Evolutionary conservation across 2,797 vertebrate species (phyloP), one percentile per base, ranked within the genome.

Genomic region (Pipistrellus pygmaeus): DNA sequence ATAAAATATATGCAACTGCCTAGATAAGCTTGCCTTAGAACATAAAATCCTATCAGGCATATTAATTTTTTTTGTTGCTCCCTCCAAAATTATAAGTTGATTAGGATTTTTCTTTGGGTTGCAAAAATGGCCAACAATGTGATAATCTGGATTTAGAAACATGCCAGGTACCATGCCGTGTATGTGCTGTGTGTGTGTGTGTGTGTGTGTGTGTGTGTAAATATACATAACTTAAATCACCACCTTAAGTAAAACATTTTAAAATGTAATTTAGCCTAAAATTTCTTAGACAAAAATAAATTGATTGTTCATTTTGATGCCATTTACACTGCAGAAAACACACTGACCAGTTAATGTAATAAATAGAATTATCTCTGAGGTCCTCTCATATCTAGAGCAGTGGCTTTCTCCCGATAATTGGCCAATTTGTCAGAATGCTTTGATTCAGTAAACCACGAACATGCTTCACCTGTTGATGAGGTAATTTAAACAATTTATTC

Each of bases 271-370:
- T 78, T 89, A 38, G 6, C 30, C 18, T 69, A 66, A 91, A 53
- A 88, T 87, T 90, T 68, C 66, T 95, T 73, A 75, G 62, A 60
- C 23, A 78, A 93, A 95, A 94, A 38, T 35, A 90, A 93, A 17
- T n/a, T 55, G 44, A 35, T 86, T 55, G 57, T 78, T 44, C 11
- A 25, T 68, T 78, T 86, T 55, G 30, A 13, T 68, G 41, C 66
- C 46, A 46, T 93, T 81, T 27, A 53, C 32, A n/a, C 48, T 72
- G 69, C 25, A 86, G 60, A 80, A 68, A 68, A 81, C 27, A 20
- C 82, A n/a, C 66, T 53, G 69, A 25, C 11, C 20, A 87, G 32
- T 85, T 75, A 69, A 53, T 62, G 27, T 53, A 75, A 30, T 35
- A 92, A 76, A 66, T 83, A 76, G 38, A 91, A 68, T 78, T 44